Evolutionary conservation across 2,888 invertebrate genomes (phyloP), one percentile per base, ranked within the genome.

Genomic region (Sesia bembeciformis): DNA sequence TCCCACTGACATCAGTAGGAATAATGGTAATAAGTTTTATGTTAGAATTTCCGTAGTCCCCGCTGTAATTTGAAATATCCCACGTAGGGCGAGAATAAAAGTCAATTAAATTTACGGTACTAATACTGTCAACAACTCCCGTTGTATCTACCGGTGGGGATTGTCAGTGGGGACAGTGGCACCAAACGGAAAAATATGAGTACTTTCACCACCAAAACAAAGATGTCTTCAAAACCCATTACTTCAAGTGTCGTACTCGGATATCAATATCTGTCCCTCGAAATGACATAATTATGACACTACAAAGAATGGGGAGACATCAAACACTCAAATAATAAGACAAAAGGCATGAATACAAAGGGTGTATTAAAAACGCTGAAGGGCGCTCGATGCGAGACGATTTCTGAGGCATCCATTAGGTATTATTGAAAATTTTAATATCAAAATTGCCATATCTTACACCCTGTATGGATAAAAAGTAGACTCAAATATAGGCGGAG

Each of bases 361-460:
- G 64, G 62, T 66, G 72, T 74, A 79, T 80, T 80, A 79, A 78
- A 80, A 74, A 66, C 70, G 70, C 67, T 68, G 72, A 73, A 74
- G 78, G 76, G 76, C 71, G 78, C 79, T 81, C 84, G 78, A 84
- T 85, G 82, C 74, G 70, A 70, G 66, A 67, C 74, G 76, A 81
- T 80, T 76, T 69, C 67, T 62, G 77, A 76, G 82, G 81, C 79
- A 84, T 89, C 89, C 90, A 90, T 90, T 90, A 90, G 89, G 79
- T 84, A 87, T 84, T 90, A 90, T 90, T 90, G 90, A 86, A 89
- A 84, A 87, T 90, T 90, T 88, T 88, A 90, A 90, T 90, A 90
- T 90, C 83, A 83, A 84, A 90, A 39, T 46, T 46, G 46, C 46
- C 46, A 8, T 23, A 46, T 1, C 8, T 23, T 23, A 23, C 23